These are phyloP conservation scores for Xyrauchen texanus DNA, from an alignment of 2,113 vertebrate genomes.

Conservation along the genomic window DNA sequence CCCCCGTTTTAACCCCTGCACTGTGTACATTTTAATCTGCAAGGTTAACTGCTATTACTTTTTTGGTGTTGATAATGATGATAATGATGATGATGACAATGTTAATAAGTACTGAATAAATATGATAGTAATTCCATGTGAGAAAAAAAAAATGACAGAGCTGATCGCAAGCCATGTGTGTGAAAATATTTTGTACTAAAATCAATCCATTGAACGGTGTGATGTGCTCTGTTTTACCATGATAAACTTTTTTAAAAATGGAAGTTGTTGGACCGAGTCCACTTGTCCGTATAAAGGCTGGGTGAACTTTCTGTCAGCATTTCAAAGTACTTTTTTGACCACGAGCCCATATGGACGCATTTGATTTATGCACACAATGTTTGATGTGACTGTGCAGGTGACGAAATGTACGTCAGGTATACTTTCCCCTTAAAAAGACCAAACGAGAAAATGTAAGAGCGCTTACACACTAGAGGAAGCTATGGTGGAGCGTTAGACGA, in stretches of 20 bases:
- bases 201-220: conserved; percentile 65
- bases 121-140: conserved; percentile 70
- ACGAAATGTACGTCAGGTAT: no score
- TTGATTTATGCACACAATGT: no score
- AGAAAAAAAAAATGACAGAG: conserved; percentile 63
- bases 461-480: conserved; percentile 20
- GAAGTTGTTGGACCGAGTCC: conserved; percentile 59
- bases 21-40: conserved; percentile 79
- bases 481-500: not conserved
- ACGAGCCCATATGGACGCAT: no score
- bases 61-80: conserved; percentile 77
- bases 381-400: no score
- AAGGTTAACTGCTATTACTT: conserved; percentile 77
- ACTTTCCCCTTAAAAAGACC: conserved; percentile 49
- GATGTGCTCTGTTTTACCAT: conserved; percentile 76
- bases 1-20: conserved; percentile 54
- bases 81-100: conserved; percentile 67
- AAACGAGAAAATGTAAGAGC: conserved; percentile 57
- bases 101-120: conserved; percentile 76
- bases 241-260: conserved; percentile 74
- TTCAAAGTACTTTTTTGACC: no score
- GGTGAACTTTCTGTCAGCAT: no score
- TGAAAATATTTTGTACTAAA: conserved; percentile 72
- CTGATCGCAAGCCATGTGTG: conserved; percentile 67
- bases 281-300: no score